phyloP scores from a whole-genome alignment of 2,113 vertebrate species.

The Cariama cristata region DNA sequence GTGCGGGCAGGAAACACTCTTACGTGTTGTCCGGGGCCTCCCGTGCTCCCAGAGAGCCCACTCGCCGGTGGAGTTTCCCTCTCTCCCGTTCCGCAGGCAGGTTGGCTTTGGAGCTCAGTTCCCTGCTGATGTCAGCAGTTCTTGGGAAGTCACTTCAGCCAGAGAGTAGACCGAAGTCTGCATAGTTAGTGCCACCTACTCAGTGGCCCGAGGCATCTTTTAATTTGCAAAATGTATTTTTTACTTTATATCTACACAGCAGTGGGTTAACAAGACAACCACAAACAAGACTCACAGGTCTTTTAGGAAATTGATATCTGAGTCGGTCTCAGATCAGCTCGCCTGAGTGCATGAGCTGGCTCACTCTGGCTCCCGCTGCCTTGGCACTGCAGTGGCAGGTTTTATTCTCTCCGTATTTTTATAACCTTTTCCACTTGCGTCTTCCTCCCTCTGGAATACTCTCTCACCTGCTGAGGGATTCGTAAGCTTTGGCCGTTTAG shows the following conservation, averaged over 20 bases:
- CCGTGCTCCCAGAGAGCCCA: neutral
- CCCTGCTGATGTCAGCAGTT: neutral
- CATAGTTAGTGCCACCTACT: neutral
- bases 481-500: neutral
- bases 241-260: neutral
- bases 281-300: neutral
- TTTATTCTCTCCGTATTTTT: neutral
- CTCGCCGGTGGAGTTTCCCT: neutral
- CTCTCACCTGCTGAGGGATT: neutral
- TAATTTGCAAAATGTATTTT: neutral
- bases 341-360: neutral
- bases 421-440: neutral
- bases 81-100: neutral
- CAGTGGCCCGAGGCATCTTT: neutral
- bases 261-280: neutral
- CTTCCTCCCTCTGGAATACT: neutral
- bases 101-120: neutral
- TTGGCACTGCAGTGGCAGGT: neutral
- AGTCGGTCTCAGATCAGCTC: neutral
- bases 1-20: neutral
- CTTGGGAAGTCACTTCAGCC: neutral
- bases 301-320: neutral
- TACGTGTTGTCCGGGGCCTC: no score
- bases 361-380: neutral
- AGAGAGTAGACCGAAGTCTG: neutral